phyloP scores from a whole-genome alignment of 2,113 vertebrate species.

The Tychaedon coryphoeus region DNA sequence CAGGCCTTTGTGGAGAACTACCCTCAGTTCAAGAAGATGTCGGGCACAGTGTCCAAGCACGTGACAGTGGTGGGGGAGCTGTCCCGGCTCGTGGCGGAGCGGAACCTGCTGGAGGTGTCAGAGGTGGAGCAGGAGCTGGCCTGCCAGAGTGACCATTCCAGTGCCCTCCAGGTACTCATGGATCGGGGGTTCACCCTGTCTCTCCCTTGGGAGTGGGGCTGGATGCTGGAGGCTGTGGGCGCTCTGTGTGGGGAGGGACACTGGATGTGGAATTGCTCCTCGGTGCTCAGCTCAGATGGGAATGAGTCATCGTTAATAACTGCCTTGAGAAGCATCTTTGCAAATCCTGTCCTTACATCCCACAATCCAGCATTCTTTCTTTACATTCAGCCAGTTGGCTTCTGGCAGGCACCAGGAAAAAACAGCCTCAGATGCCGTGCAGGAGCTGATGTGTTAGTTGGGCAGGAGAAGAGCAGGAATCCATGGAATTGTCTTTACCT shows the following conservation, averaged over 20 bases:
- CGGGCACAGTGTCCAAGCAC: conserved; percentile 92
- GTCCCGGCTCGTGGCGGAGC: conserved; percentile 83
- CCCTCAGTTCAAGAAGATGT: conserved; percentile 99
- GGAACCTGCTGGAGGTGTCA: conserved; percentile 88
- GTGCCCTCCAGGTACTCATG: conserved; percentile 85
- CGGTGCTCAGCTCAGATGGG: background rate
- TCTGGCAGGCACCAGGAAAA: background rate
- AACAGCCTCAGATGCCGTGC: rapidly evolving
- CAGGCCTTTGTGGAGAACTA: conserved; percentile 98
- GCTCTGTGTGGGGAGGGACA: background rate
- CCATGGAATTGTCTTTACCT: background rate
- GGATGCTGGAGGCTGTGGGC: background rate
- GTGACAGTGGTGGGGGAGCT: conserved; percentile 96
- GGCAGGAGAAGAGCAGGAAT: background rate
- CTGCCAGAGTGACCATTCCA: conserved; percentile 94
- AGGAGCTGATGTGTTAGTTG: background rate
- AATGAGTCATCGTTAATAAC: conserved; percentile 14
- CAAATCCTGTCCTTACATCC: background rate
- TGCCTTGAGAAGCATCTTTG: background rate
- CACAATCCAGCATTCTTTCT: background rate
- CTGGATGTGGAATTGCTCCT: background rate
- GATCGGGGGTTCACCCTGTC: rapidly evolving
- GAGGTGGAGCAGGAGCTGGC: conserved; percentile 95
- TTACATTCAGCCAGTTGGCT: background rate
- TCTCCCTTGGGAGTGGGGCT: background rate